Base-by-base conservation (phyloP, 1,140 invertebrate genomes). In the Matsumurasca onukii region DNA sequence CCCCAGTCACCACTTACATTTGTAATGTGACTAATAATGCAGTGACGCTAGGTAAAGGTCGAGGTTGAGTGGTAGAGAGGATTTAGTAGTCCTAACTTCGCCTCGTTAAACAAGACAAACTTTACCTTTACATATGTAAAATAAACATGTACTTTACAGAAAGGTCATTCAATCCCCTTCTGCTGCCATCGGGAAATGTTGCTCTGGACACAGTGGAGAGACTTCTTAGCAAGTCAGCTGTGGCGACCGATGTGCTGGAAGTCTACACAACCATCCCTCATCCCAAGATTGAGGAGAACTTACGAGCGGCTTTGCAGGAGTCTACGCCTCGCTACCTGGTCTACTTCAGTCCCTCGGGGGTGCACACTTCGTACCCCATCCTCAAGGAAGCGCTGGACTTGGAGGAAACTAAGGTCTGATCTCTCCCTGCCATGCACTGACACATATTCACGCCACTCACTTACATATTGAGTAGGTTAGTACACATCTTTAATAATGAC, bases 301-400 rank as follows among this genome's bases (percentile, higher is more conserved):
- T 64, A 5, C 12, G 25, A 48, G 13, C 31, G 2, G 62, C 30
- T 13, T 20, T 64, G 31, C 29, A 64, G 15, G 13, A 20, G 3
- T 34, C 29, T 31, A 22, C 24, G 9, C 62, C 62, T 2, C 31
- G 39, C 31, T 64, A 64, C 20, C 12, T 64, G 2, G 31, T 64
- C 13, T 64, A 64, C 62, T 64, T 64, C 62, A 64, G 62, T 20
- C 62, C 62, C 3, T 64, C 62, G 3, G 62, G 62, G 9, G 55
- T 59, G 9, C 55, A 59, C 55, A 27, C 55, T 29, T 59, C 55
- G 2, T 59, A 27, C 55, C 55, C 55, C n/a, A 59, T 59, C 9
- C 25, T 59, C 15, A 59, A 59, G n/a, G 55, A 59, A 27, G 55
- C 25, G 25, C 24, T 59, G 25, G 55, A 59, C 5, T 22, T 59